phyloP scores from a whole-genome alignment of 1,140 invertebrate genomes.

The Lethocerus indicus region DNA sequence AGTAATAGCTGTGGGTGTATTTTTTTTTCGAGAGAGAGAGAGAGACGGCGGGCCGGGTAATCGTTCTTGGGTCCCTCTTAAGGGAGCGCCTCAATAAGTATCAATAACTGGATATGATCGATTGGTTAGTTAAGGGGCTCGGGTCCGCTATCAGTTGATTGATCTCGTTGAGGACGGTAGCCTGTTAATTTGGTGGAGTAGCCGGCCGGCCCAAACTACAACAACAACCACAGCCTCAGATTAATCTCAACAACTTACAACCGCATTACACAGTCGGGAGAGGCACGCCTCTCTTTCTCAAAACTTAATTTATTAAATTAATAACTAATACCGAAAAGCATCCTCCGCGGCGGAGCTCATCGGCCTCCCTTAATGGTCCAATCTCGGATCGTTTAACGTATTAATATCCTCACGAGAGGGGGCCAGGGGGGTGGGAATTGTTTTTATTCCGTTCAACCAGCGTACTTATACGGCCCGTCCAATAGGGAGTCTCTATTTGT shows the following conservation, averaged over 20 bases:
- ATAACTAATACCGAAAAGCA: conserved; percentile 8
- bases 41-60: too few relatives aligned
- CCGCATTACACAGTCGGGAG: conserved; percentile 9
- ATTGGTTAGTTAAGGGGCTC: conserved; percentile 13
- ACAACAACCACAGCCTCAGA: neutral
- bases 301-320: conserved; percentile 15
- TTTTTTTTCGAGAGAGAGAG: too few relatives aligned
- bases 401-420: too few relatives aligned
- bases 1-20: too few relatives aligned
- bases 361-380: too few relatives aligned
- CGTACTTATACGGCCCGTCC: too few relatives aligned
- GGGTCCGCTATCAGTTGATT: conserved; percentile 12
- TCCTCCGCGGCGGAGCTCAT: too few relatives aligned
- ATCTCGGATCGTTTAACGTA: too few relatives aligned
- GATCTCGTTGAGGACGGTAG: conserved; percentile 12
- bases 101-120: conserved; percentile 13
- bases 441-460: too few relatives aligned
- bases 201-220: neutral
- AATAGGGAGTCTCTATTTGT: too few relatives aligned
- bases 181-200: conserved; percentile 9
- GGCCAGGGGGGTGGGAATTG: too few relatives aligned
- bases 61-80: too few relatives aligned
- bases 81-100: conserved; percentile 10
- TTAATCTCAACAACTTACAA: conserved; percentile 15
- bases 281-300: neutral